Base-by-base conservation (phyloP, 2,888 invertebrate species). In the Scaptomyza flava region DNA sequence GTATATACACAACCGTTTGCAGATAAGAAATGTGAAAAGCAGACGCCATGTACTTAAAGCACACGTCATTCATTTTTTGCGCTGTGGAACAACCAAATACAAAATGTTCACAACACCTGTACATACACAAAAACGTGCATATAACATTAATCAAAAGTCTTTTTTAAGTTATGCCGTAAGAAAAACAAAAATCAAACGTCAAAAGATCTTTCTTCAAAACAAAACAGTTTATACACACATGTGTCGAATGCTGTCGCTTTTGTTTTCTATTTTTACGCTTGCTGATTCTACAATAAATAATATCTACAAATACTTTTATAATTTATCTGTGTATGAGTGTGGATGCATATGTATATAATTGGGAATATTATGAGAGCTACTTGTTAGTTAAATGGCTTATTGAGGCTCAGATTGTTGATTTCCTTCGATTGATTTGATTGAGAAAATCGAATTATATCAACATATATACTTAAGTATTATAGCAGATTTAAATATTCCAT, bases 11-110 rank as follows among this genome's bases (percentile, higher is more conserved):
- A 36, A 33, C 38, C 6, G 11, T 2, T 3, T 9, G 3, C 33
- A 68, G 17, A 51, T 45, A 47, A 50, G 14, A 68, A 41, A 53
- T 31, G 41, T 34, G 17, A 34, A 53, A 58, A 69, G 47, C 30
- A 67, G 27, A 74, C 45, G 36, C 6, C 27, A 33, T 23, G 1
- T 42, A 27, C 52, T 56, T 59, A 30, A 54, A 60, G 38, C 58
- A 64, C 77, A 72, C 77, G 75, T 75, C 77, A 76, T 76, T 56
- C 56, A 61, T 69, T 68, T 62, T 61, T 72, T 54, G 42, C 62
- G 48, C 12, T 50, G 50, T 42, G 43, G 1, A 61, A 59, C 54
- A 56, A 56, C 23, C 20, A 23, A 74, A 68, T 38, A 60, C 54
- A 66, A 60, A 17, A 51, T 43, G 2, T 48, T 52, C 27, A 48